phyloP scores from a whole-genome alignment of 2,797 vertebrate species.

The Pipistrellus kuhlii region DNA sequence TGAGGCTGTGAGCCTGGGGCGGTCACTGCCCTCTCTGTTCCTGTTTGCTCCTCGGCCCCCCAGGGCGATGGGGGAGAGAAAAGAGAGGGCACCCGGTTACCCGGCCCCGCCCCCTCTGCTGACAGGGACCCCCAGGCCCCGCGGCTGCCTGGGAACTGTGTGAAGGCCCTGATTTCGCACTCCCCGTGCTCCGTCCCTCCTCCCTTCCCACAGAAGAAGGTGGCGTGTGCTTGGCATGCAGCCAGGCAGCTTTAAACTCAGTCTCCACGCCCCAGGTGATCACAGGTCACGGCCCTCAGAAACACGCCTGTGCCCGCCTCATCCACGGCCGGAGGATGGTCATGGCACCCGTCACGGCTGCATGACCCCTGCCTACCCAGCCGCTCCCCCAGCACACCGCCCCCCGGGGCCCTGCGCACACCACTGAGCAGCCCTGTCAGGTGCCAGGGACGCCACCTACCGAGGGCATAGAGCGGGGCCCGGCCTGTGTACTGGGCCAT shows the following conservation, averaged over 20 bases:
- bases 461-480: constrained; percentile 89
- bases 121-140: not conserved
- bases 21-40: fast-evolving
- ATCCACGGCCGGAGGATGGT: fast-evolving
- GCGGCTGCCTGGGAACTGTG: fast-evolving
- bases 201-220: not conserved
- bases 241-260: not conserved
- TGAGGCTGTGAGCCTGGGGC: not conserved
- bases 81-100: fast-evolving
- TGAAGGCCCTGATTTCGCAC: fast-evolving
- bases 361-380: too few relatives aligned
- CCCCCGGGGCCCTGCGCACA: too few relatives aligned
- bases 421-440: too few relatives aligned
- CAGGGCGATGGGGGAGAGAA: fast-evolving
- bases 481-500: constrained; percentile 91
- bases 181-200: fast-evolving
- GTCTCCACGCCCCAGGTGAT: fast-evolving
- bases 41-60: not conserved
- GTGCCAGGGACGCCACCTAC: constrained; percentile 90
- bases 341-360: too few relatives aligned
- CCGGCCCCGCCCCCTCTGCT: not conserved
- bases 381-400: not conserved
- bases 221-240: fast-evolving
- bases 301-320: not conserved
- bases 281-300: not conserved